Evolutionary conservation across 2,888 invertebrate species (phyloP), one percentile per base, ranked within the genome.

Genomic region (Mythimna impura): DNA sequence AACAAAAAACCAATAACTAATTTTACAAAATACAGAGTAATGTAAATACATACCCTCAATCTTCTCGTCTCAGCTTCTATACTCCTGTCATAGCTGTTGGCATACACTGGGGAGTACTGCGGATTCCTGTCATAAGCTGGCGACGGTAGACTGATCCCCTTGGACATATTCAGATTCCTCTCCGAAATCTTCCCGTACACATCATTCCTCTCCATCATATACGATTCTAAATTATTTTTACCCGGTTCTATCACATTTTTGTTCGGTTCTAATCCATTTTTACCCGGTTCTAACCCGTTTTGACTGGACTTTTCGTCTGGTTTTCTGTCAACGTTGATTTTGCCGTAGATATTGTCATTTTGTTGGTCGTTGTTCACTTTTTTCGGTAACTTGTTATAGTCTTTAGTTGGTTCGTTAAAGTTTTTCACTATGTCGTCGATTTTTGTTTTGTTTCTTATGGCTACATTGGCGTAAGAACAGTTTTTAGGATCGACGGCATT

Each of bases 341-440:
- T 95, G 0, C 96, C 96, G 69, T 96, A 96, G n/a, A 95, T 90
- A 78, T 94, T 91, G 54, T 94, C 93, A n/a, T 91, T 91, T 25
- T 92, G 91, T 69, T 94, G 92, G 54, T 95, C 95, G 22, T 96
- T 95, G 66, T 95, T 94, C 0, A 95, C 89, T 86, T 95, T 96
- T 78, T 96, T 95, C 2, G 94, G 93, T 52, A 94, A 80, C 78
- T 94, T 94, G n/a, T 93, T 94, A 8, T 84, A 84, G 9, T 85
- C 86, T 86, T 85, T 85, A 30, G 52, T 67, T n/a, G 86, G 78
- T 62, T 94, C 97, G 83, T 93, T 96, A 83, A 93, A 97, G 82
- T 96, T 97, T 80, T 95, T 91, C 0, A 95, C 95, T 0, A 96
- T 94, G 52, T 96, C 96, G 2, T 96, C 96, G 9, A 96, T 95